Evolutionary conservation across 2,888 invertebrate species (phyloP).

Genomic region (Frankliniella intonsa): DNA sequence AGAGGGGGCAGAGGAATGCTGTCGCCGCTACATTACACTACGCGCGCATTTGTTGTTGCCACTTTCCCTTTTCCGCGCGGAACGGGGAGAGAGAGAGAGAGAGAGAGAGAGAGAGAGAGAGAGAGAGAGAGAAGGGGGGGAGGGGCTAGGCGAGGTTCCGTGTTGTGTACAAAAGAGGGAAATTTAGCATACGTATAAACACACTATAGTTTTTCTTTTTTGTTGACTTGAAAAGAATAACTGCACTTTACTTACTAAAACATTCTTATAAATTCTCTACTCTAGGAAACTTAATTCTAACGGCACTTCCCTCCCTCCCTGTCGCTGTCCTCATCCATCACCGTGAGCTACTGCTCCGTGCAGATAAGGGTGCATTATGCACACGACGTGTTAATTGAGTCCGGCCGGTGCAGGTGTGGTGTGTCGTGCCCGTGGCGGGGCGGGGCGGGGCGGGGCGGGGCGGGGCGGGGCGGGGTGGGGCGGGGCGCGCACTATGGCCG

Average conservation of each 20-base stretch:
- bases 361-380: neutral
- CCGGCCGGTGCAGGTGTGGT: neutral
- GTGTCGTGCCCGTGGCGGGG: no score
- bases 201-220: no score
- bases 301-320: neutral
- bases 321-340: neutral
- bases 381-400: constrained; percentile 1
- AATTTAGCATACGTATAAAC: no score
- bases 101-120: neutral
- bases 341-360: neutral
- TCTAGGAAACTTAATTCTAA: neutral
- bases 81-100: neutral
- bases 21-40: no score
- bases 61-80: neutral
- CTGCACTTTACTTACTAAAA: no score
- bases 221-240: no score
- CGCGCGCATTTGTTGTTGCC: neutral
- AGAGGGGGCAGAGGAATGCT: neutral
- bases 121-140: neutral
- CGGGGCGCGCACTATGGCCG: no score
- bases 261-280: no score
- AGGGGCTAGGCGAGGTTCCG: no score
- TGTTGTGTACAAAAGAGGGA: no score
- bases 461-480: no score
- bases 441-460: no score